Evolutionary conservation across 2,797 vertebrate species (phyloP).

Genomic region (Australoheros facetus): DNA sequence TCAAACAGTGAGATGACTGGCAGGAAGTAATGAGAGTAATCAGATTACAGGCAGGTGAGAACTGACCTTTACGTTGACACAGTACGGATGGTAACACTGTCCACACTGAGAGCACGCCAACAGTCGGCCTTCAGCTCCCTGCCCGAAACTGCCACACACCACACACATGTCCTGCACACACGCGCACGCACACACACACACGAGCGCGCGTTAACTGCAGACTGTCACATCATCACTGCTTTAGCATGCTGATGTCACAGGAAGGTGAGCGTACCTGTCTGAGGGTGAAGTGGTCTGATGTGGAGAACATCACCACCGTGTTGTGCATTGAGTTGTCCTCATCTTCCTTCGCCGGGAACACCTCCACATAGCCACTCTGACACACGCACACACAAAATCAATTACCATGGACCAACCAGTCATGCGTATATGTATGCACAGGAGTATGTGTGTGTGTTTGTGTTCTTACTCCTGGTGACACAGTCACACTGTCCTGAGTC

Average conservation of each 20-base stretch:
- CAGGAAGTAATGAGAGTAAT: background rate
- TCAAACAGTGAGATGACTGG: background rate
- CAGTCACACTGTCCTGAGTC: constrained; percentile 82
- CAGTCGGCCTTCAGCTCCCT: constrained; percentile 91
- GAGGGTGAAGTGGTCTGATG: constrained; percentile 93
- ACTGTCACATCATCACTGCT: background rate
- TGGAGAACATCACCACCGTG: constrained; percentile 97
- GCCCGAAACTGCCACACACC: constrained; percentile 96
- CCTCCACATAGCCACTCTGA: constrained; percentile 76
- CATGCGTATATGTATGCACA: background rate
- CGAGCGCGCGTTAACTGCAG: background rate
- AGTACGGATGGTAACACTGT: constrained; percentile 98
- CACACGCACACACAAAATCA: background rate
- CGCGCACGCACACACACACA: background rate
- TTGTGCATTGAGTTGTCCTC: constrained; percentile 99
- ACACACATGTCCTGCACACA: constrained; percentile 93
- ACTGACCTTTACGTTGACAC: constrained; percentile 96
- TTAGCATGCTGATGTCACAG: background rate
- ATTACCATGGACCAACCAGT: fast-evolving
- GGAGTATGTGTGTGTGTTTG: background rate
- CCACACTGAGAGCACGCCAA: constrained; percentile 96
- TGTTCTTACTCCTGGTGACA: constrained; percentile 87
- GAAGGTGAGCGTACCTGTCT: constrained; percentile 83
- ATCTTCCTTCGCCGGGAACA: constrained; percentile 88
- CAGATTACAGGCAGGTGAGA: background rate